Percentiles rank a stretch among this genome's conserved stretches.
These are phyloP conservation scores for Eilema caniola DNA, from an alignment of 2,888 invertebrate genomes.

Conservation along the genomic window DNA sequence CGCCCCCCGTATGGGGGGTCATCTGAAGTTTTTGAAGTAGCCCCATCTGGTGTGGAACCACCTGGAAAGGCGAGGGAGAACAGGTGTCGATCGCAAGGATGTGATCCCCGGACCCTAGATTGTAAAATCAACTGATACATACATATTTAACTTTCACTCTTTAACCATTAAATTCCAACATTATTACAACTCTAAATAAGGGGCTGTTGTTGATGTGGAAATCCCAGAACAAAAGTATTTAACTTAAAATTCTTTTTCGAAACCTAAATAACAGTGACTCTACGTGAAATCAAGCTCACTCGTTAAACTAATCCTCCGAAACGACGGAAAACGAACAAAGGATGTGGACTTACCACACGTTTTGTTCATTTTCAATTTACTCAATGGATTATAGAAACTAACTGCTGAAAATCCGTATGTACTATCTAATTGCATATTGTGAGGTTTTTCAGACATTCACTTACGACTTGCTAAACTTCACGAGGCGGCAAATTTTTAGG, in stretches of 20 bases:
- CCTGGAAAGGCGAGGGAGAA: no score
- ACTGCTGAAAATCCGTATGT: neutral
- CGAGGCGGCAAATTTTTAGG: neutral
- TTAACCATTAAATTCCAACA: neutral
- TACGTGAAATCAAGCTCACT: neutral
- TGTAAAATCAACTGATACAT: no score
- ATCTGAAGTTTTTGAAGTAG: no score
- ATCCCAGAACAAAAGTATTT: neutral
- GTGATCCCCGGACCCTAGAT: no score
- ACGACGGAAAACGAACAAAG: conserved; percentile 2
- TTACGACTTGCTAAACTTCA: neutral
- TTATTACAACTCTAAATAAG: neutral
- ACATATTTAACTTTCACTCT: no score
- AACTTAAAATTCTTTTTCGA: neutral
- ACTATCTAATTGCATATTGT: neutral
- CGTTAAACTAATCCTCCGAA: neutral
- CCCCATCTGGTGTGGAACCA: no score
- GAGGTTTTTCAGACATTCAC: neutral
- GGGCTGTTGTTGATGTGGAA: neutral
- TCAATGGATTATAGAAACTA: neutral
- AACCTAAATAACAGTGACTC: neutral
- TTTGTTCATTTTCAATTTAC: conserved; percentile 1
- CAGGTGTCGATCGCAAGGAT: no score
- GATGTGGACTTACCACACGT: neutral
- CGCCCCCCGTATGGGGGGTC: no score